Conservation (phyloP, 2,888 invertebrate species). For the Oxyteleia sp. region DNA sequence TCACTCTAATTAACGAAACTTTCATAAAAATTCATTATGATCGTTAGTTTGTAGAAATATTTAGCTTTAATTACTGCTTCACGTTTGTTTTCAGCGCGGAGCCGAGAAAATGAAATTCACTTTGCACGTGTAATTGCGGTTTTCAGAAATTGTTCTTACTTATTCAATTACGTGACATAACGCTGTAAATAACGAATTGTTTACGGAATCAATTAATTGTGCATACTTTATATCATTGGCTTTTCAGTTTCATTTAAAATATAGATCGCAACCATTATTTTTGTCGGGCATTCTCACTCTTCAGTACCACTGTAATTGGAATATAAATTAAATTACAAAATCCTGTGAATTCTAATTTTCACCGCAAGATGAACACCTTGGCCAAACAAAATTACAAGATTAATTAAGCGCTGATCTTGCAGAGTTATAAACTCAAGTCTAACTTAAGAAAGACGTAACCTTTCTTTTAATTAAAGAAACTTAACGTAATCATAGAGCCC, state of each 20-base stretch:
- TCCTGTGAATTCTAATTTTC: conserved; percentile 6
- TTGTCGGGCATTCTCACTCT: background rate
- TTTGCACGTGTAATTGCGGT: conserved; percentile 15
- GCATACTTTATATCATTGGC: too few species aligned
- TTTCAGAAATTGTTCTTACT: conserved; percentile 27
- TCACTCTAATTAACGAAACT: conserved; percentile 53
- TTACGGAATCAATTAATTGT: too few species aligned
- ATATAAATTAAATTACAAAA: conserved; percentile 6
- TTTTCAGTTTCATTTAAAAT: background rate
- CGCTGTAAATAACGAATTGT: conserved; percentile 3
- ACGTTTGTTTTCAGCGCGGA: conserved; percentile 9
- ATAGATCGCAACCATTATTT: too few species aligned
- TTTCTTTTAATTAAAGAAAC: conserved; percentile 48
- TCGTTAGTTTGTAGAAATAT: conserved; percentile 51
- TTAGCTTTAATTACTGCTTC: conserved; percentile 35
- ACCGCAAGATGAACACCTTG: background rate
- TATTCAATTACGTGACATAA: conserved; percentile 16
- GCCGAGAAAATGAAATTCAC: conserved; percentile 37
- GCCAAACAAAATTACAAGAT: conserved; percentile 16
- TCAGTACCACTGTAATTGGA: background rate
- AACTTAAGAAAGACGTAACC: conserved; percentile 31
- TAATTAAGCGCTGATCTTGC: conserved; percentile 26
- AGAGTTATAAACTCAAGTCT: background rate
- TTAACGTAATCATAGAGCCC: conserved; percentile 45
- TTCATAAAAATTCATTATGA: conserved; percentile 56